Percentiles rank a stretch among this genome's conserved stretches.
Conservation (phyloP, 2,797 vertebrate genomes). For the Sebastes taczanowskii region DNA sequence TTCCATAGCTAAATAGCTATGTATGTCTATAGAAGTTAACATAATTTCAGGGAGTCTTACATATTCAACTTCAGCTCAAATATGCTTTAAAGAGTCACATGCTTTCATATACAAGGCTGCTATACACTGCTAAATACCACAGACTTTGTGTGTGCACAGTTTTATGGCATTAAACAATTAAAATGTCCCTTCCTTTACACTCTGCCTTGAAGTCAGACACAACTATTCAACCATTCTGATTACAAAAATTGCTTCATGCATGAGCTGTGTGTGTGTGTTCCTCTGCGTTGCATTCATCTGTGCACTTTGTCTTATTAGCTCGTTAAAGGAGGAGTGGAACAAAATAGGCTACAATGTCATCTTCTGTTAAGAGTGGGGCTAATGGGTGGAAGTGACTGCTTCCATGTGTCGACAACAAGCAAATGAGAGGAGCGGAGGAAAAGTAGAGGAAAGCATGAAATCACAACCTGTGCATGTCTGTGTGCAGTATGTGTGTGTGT, state of each 20-base stretch:
- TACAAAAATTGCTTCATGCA: constrained; percentile 31
- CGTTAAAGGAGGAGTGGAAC: constrained; percentile 53
- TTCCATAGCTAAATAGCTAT: background rate
- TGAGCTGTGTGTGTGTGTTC: constrained; percentile 18
- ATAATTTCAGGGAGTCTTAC: background rate
- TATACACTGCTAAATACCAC: background rate
- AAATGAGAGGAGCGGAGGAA: constrained; percentile 70
- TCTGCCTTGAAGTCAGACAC: constrained; percentile 34
- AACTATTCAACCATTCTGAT: constrained; percentile 37
- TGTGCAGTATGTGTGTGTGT: constrained; percentile 48
- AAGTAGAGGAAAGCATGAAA: constrained; percentile 79
- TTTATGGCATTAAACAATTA: constrained; percentile 11
- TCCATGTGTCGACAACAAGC: constrained; percentile 65
- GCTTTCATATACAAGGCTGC: background rate
- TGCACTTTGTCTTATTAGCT: constrained; percentile 63
- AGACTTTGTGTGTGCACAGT: background rate
- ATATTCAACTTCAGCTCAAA: background rate
- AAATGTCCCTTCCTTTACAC: background rate
- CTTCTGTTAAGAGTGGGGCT: constrained; percentile 48
- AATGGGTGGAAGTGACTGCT: constrained; percentile 64
- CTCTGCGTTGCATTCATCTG: constrained; percentile 41
- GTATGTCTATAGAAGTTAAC: background rate
- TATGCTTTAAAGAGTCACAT: background rate
- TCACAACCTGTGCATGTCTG: constrained; percentile 72
- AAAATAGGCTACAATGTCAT: constrained; percentile 60